phyloP scores from a whole-genome alignment of 2,113 vertebrate genomes.

The Pollachius pollachius region DNA sequence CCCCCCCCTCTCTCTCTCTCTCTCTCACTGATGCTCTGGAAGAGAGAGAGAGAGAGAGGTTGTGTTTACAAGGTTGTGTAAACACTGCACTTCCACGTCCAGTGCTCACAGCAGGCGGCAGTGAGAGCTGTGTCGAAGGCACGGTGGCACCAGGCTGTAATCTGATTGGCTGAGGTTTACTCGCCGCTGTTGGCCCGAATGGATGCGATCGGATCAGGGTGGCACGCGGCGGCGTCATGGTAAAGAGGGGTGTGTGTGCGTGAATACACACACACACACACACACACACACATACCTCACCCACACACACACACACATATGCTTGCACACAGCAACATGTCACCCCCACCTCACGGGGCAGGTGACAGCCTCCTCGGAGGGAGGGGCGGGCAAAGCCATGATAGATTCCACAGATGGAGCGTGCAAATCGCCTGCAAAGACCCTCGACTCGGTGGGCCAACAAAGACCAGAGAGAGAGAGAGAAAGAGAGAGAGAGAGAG shows the following conservation, averaged over 20 bases:
- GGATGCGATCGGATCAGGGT: constrained; percentile 50
- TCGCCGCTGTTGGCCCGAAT: constrained; percentile 50
- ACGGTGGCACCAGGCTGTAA: constrained; percentile 44
- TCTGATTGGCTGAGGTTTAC: constrained; percentile 61
- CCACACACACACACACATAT: not conserved
- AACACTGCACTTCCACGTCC: constrained; percentile 50
- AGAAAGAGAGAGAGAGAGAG: constrained; percentile 77
- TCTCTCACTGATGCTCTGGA: constrained; percentile 25
- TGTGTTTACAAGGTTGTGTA: constrained; percentile 57
- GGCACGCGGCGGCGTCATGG: constrained; percentile 54
- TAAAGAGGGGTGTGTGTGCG: constrained; percentile 6
- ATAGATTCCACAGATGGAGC: constrained; percentile 99
- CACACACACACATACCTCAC: too few relatives aligned
- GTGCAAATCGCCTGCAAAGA: constrained; percentile 96
- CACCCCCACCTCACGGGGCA: constrained; percentile 84
- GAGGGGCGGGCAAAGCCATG: constrained; percentile 85
- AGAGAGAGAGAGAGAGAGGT: constrained; percentile 43
- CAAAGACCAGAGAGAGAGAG: constrained; percentile 78
- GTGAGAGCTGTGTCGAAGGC: constrained; percentile 45
- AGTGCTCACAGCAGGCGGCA: constrained; percentile 34
- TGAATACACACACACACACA: not conserved
- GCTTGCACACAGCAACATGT: too few relatives aligned
- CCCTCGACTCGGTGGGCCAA: constrained; percentile 85
- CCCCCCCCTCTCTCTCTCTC: constrained; percentile 18
- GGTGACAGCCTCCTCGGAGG: constrained; percentile 92